Percentiles rank a stretch among this genome's conserved stretches.
Evolutionary conservation across 2,888 invertebrate genomes (phyloP).

Genomic region (Pseudococcus jackbeardsleyi): DNA sequence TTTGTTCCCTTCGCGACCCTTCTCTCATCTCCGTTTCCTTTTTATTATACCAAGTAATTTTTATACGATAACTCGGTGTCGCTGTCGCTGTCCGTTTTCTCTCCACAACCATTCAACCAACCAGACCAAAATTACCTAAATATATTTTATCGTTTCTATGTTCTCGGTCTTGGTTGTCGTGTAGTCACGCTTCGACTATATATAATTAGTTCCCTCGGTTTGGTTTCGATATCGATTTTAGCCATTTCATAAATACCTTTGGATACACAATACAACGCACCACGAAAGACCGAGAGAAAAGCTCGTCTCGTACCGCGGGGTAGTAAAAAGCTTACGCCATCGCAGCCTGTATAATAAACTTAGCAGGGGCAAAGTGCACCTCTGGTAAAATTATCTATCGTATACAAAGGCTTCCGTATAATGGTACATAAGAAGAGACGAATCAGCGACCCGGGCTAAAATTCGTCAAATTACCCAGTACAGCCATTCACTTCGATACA

Average conservation of each 20-base stretch:
- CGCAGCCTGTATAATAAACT: background rate
- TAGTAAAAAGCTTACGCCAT: constrained; percentile 26
- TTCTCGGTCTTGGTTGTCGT: constrained; percentile 2
- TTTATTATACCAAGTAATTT: background rate
- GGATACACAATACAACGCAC: background rate
- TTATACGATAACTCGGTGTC: background rate
- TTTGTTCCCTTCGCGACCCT: background rate
- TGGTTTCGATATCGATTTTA: constrained; percentile 42
- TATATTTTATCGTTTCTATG: constrained; percentile 28
- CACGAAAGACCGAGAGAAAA: background rate
- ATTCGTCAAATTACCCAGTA: background rate
- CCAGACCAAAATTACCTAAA: background rate
- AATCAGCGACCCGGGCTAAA: background rate
- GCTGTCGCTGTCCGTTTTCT: background rate
- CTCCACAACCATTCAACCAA: background rate
- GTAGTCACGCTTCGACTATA: constrained; percentile 39
- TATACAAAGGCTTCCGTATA: background rate
- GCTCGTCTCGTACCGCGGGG: background rate
- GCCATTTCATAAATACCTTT: constrained; percentile 25
- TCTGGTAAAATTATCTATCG: constrained; percentile 13
- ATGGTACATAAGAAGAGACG: background rate
- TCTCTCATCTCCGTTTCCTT: background rate
- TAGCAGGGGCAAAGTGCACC: background rate
- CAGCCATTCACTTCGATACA: background rate
- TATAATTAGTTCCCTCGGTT: constrained; percentile 18